Evolutionary conservation across 1,140 invertebrate genomes (phyloP), one percentile per base, ranked within the genome.

Genomic region (Halotydeus destructor): DNA sequence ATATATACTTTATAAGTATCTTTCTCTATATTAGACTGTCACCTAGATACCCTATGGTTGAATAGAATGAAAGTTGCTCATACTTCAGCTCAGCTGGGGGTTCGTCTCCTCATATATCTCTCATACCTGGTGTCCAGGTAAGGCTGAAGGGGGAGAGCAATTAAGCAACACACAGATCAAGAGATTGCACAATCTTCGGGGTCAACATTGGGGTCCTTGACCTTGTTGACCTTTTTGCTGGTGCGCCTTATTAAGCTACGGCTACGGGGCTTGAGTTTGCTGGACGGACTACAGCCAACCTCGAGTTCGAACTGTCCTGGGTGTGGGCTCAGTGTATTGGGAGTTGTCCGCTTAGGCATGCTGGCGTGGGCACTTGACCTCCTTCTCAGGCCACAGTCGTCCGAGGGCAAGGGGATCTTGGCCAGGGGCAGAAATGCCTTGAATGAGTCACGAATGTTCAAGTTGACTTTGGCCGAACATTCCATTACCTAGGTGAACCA

Each of bases 401-500:
- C 51, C 18, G 41, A 37, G 11, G 54, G 47, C 12, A 51, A 9
- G 5, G 51, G 48, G 8, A 58, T 41, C 25, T 46, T 50, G 23
- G 56, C 49, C 22, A 57, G 37, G 23, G 48, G 45, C 24, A 59
- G 44, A 41, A 60, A 60, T 11, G 54, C 50, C n/a, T 51, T 41
- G 42, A 60, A 59, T 32, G 80, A 67, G 46, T 81, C 77, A 52
- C 71, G 73, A 41, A 81, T 69, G 56, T 78, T 78, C 50, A 67
- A 66, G 54, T 78, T 49, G 47, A 77, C 74, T 55, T 79, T 80
- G 3, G 78, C 77, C 2, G 77, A 81, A 51, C 77, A 81, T 55
- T 82, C 77, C 50, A 81, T 65, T 12, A 79, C 68, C 57, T 77
- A 9, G n/a, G n/a, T n/a, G n/a, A n/a, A n/a, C n/a, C n/a, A n/a